Evolutionary conservation across 2,888 invertebrate species (phyloP).

Genomic region (Eupithecia exiguata): DNA sequence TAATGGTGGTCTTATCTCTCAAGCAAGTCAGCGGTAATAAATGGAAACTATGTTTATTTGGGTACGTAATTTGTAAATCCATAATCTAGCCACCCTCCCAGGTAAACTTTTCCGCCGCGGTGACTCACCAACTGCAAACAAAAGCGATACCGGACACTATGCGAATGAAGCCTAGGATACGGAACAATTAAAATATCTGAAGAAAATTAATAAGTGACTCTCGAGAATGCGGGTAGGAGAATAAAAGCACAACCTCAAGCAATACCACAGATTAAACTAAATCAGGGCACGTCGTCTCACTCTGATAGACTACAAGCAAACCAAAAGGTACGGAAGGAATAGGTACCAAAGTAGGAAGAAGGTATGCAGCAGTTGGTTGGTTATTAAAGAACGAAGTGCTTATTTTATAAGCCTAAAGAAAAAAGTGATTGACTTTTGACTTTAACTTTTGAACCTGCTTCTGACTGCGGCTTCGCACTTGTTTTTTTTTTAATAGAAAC

Average conservation of each 20-base stretch:
- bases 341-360: too few relatives aligned
- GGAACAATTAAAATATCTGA: slow-evolving; percentile 24
- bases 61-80: neutral
- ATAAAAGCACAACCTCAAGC: slow-evolving; percentile 43
- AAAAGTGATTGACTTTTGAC: too few relatives aligned
- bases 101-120: neutral
- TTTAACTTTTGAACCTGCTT: too few relatives aligned
- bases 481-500: too few relatives aligned
- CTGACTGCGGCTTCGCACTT: too few relatives aligned
- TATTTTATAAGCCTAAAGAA: too few relatives aligned
- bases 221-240: slow-evolving; percentile 29
- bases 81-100: neutral
- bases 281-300: neutral
- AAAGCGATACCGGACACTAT: neutral
- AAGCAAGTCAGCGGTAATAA: too few relatives aligned
- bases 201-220: slow-evolving; percentile 24
- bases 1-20: too few relatives aligned
- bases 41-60: neutral
- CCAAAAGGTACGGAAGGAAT: too few relatives aligned
- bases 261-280: slow-evolving; percentile 8
- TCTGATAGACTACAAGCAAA: neutral
- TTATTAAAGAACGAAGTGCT: too few relatives aligned
- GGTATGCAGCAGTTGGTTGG: too few relatives aligned
- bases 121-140: neutral
- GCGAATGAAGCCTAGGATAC: neutral